A percentile compares a stretch with the other conserved stretches of the same genome.
phyloP scores from a whole-genome alignment of 1,140 invertebrate species.

The Venturia canescens region DNA sequence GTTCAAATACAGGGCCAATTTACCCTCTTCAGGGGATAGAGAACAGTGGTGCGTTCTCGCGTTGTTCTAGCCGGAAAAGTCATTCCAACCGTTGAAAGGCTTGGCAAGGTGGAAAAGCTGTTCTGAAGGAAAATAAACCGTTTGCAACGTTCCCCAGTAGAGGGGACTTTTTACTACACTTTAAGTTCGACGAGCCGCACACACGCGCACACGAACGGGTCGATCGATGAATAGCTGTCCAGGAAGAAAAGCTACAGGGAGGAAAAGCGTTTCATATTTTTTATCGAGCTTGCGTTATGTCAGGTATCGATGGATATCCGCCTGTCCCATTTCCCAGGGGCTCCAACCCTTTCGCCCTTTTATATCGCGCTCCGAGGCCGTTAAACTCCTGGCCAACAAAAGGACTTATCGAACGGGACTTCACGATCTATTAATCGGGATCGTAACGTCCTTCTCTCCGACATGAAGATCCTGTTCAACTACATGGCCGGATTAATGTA shows the following conservation, averaged over 20 bases:
- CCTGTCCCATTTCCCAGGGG: not conserved
- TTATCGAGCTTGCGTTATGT: not conserved
- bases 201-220: no score
- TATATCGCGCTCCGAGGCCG: not conserved
- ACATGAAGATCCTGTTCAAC: no score
- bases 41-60: not conserved
- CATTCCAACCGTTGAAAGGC: not conserved
- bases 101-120: not conserved
- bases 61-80: not conserved
- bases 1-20: no score
- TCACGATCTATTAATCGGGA: no score
- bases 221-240: not conserved
- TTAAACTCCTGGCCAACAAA: not conserved
- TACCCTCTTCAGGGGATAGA: no score
- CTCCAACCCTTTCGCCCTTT: not conserved
- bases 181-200: not conserved
- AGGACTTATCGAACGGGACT: not conserved
- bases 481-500: not conserved
- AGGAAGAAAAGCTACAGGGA: not conserved
- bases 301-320: not conserved
- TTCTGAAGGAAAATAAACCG: not conserved
- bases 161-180: not conserved
- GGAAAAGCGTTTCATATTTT: not conserved
- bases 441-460: no score
- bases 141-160: not conserved